Evolutionary conservation across 1,140 invertebrate genomes (phyloP).

Genomic region (Tetramorium simillimum): DNA sequence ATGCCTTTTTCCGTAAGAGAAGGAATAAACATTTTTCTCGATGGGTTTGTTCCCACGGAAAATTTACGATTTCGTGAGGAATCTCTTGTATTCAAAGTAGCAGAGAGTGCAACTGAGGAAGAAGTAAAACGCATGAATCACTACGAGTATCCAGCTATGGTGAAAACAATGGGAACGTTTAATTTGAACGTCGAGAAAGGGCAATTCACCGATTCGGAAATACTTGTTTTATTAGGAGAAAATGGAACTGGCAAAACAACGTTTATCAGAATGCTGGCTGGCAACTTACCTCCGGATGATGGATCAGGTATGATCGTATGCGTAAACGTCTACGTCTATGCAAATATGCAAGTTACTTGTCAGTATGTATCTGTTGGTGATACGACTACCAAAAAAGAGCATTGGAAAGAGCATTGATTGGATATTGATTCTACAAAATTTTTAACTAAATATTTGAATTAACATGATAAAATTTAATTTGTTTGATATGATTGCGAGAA

Average conservation of each 20-base stretch:
- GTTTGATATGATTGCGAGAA: not conserved
- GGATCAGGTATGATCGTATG: constrained; percentile 87
- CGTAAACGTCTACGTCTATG: not conserved
- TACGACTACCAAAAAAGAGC: not conserved
- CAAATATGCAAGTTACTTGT: not conserved
- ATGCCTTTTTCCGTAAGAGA: constrained; percentile 99
- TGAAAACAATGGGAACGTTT: constrained; percentile 94
- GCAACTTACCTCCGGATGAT: constrained; percentile 96
- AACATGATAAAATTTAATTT: not conserved
- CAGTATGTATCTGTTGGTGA: not conserved
- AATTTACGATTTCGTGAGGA: constrained; percentile 99
- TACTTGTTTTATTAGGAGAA: constrained; percentile 98
- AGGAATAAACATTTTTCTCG: constrained; percentile 99
- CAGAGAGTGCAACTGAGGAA: constrained; percentile 98
- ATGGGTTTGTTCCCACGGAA: constrained; percentile 99
- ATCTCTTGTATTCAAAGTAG: constrained; percentile 98
- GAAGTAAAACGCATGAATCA: constrained; percentile 98
- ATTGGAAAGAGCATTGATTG: not conserved
- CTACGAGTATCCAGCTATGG: constrained; percentile 97
- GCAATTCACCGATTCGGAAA: constrained; percentile 99
- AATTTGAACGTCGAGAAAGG: constrained; percentile 93
- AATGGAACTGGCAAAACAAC: constrained; percentile 99
- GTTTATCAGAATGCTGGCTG: constrained; percentile 99
- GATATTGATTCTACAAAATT: not conserved
- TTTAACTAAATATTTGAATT: not conserved